These are phyloP conservation scores for Psittacula derbiana DNA, from an alignment of 2,797 vertebrate genomes.

Conservation along the genomic window DNA sequence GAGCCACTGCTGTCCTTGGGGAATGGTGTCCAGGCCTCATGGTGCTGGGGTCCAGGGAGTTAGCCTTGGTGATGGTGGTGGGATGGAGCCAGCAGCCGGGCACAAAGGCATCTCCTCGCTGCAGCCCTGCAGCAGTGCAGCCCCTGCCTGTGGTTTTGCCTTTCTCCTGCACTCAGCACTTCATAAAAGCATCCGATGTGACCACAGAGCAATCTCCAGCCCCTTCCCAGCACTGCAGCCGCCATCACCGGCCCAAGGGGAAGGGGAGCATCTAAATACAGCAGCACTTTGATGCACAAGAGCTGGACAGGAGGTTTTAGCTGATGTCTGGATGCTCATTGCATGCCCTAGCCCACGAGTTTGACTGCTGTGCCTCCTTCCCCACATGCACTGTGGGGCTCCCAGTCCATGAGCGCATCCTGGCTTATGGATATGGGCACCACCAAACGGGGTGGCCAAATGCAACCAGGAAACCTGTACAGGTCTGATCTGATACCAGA, in stretches of 20 bases:
- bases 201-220: constrained; percentile 57
- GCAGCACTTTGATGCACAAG: neutral
- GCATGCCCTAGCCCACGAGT: neutral
- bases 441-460: fast-evolving
- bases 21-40: fast-evolving
- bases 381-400: fast-evolving
- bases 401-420: fast-evolving
- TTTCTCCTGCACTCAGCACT: constrained; percentile 44
- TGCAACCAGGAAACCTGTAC: neutral
- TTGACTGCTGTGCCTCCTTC: neutral
- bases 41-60: neutral
- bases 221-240: neutral
- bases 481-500: neutral
- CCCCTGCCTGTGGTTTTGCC: constrained; percentile 32
- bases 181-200: constrained; percentile 1
- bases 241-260: neutral
- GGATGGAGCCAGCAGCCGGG: fast-evolving
- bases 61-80: neutral
- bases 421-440: fast-evolving
- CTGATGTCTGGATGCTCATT: neutral
- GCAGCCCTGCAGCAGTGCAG: neutral
- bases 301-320: neutral
- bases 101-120: neutral
- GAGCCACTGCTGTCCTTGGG: fast-evolving
- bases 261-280: neutral